Base-by-base conservation (phyloP, 37 sponge, comb jelly and placozoan species). In the Geodia barretti region DNA sequence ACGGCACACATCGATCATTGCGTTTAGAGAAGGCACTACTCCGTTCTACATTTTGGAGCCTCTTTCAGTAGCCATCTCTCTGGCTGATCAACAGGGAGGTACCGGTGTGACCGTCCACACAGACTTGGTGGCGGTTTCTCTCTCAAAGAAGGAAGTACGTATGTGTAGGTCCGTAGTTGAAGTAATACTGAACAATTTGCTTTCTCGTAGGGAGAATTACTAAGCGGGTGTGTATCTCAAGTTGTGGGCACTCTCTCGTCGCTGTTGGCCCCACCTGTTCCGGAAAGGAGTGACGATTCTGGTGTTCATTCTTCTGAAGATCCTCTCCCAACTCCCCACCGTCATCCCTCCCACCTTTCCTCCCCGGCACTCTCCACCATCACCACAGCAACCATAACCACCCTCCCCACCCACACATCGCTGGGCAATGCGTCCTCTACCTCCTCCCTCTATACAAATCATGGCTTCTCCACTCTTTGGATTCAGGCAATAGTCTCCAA, bases 11-110 rank as follows among this genome's bases (percentile, higher is more conserved):
- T 72, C 78, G 59, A 29, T 78, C 21, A 64, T 80, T 54, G 86
- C 87, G 14, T 30, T 86, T 3, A 43, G 3, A 42, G 31, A 24
- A 30, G 42, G 62, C 14, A 19, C 26, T 9, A 24, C 76, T 24
- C 79, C 29, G 32, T 14, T 7, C 54, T 79, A 78, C 60, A 4
- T 91, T 0, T 33, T 82, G 72, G 64, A 86, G 62, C 87, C 87
- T 66, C 30, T 78, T 29, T 64, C 69, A 17, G 58, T 70, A 23
- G 83, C 86, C 37, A 69, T 75, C n/a, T 72, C 87, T n/a, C 68
- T 89, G 19, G 81, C 90, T 0, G 31, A 73, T 41, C 83, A 83
- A 42, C 83, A 83, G 75, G 83, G 73, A 35, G 83, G 83, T n/a
- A 21, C 62, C 2, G 83, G 74, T 3, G 33, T 83, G 32, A 83